Percentiles rank a stretch among this genome's conserved stretches.
Evolutionary conservation across 2,888 invertebrate genomes (phyloP).

Genomic region (Plutella xylostella): DNA sequence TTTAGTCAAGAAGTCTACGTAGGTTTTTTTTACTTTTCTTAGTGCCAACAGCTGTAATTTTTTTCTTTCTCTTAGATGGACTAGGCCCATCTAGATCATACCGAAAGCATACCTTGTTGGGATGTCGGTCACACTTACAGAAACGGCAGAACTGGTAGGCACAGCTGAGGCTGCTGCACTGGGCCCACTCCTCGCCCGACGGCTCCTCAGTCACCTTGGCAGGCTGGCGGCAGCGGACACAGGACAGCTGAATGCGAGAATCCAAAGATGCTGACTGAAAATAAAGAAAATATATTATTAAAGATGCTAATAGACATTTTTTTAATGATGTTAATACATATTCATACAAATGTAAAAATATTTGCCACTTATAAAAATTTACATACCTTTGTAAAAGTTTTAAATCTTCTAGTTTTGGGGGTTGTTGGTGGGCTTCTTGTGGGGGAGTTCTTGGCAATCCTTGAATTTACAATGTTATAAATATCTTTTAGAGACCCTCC

Average conservation of each 20-base stretch:
- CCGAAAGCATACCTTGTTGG: slow-evolving; percentile 47
- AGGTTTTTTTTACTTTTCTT: slow-evolving; percentile 56
- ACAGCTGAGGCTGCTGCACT: slow-evolving; percentile 61
- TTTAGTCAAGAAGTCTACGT: slow-evolving; percentile 41
- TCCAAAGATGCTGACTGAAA: slow-evolving; percentile 54
- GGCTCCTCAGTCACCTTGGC: slow-evolving; percentile 53
- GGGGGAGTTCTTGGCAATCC: slow-evolving; percentile 21
- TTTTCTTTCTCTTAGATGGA: slow-evolving; percentile 59
- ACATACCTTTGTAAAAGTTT: slow-evolving; percentile 46
- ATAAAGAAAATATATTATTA: slow-evolving; percentile 6
- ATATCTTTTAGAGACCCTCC: slow-evolving; percentile 38
- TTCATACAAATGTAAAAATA: too few species aligned
- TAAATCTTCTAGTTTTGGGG: slow-evolving; percentile 51
- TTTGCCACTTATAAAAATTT: too few species aligned
- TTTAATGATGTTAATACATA: too few species aligned
- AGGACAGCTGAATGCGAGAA: slow-evolving; percentile 41
- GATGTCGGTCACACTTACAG: slow-evolving; percentile 52
- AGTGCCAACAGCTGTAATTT: slow-evolving; percentile 41
- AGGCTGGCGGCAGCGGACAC: slow-evolving; percentile 51
- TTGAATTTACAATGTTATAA: slow-evolving; percentile 36
- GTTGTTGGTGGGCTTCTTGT: slow-evolving; percentile 40
- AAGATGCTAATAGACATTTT: too few species aligned
- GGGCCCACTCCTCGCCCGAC: slow-evolving; percentile 63
- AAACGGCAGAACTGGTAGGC: slow-evolving; percentile 63
- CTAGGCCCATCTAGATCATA: slow-evolving; percentile 58